Percentiles rank a stretch among this genome's conserved stretches.
phyloP scores from a whole-genome alignment of 2,888 invertebrate species.

The Volucella bombylans region DNA sequence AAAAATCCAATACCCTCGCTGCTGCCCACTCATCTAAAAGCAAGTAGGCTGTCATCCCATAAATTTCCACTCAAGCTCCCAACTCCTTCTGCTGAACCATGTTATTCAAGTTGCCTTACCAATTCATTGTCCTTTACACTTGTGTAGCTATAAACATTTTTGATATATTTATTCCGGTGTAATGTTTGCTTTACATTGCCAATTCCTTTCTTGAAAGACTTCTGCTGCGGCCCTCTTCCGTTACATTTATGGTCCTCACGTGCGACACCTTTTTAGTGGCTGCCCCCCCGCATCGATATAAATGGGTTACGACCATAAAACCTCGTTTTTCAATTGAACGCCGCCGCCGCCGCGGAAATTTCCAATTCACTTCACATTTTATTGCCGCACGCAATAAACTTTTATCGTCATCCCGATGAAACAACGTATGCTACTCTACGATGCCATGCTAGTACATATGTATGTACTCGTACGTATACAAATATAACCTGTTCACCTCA shows the following conservation, averaged over 20 bases:
- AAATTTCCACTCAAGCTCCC: background rate
- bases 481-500: background rate
- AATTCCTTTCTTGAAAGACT: slow-evolving; percentile 15
- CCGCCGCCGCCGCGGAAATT: slow-evolving; percentile 46
- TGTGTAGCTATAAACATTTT: slow-evolving; percentile 33
- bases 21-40: too few species aligned
- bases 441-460: slow-evolving; percentile 2
- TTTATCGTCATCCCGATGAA: slow-evolving; percentile 43
- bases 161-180: slow-evolving; percentile 33
- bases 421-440: too few species aligned
- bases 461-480: background rate
- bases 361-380: slow-evolving; percentile 71
- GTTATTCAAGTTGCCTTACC: slow-evolving; percentile 1
- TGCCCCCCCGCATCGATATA: slow-evolving; percentile 25
- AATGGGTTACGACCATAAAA: slow-evolving; percentile 66
- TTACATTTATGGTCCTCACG: slow-evolving; percentile 15
- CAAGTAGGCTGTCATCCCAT: background rate
- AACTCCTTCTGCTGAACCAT: background rate
- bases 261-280: slow-evolving; percentile 55
- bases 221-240: background rate
- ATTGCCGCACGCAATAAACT: slow-evolving; percentile 67
- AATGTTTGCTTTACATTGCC: slow-evolving; percentile 19
- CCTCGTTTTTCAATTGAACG: slow-evolving; percentile 63
- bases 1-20: too few species aligned
- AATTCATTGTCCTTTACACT: background rate